Percentiles rank a stretch among this genome's conserved stretches.
Conservation (phyloP, 2,888 invertebrate genomes). For the Ctenicera cuprea region DNA sequence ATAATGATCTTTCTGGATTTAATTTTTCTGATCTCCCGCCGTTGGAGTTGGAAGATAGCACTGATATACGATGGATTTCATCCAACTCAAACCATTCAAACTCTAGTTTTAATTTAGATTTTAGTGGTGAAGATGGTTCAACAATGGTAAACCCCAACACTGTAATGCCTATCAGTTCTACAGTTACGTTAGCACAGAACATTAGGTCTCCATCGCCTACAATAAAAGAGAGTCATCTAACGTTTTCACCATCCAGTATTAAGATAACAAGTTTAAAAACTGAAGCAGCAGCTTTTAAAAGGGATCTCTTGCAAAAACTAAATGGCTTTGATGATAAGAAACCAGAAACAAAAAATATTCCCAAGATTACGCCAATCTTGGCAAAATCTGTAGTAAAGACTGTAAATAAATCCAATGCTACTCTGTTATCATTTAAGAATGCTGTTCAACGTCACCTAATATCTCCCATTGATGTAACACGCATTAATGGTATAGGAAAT, state of each 20-base stretch:
- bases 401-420: conserved; percentile 59
- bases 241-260: conserved; percentile 82
- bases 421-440: conserved; percentile 66
- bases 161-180: conserved; percentile 82
- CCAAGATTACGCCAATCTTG: conserved; percentile 68
- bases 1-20: conserved; percentile 79
- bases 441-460: conserved; percentile 62
- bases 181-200: conserved; percentile 74
- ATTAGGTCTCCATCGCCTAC: conserved; percentile 78
- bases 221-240: conserved; percentile 81
- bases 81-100: conserved; percentile 75
- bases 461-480: conserved; percentile 65
- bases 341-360: conserved; percentile 65
- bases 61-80: conserved; percentile 76
- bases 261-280: conserved; percentile 77
- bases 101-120: conserved; percentile 81
- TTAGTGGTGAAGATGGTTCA: conserved; percentile 80
- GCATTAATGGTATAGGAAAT: conserved; percentile 60
- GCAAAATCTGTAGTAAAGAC: conserved; percentile 68
- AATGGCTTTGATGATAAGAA: conserved; percentile 66
- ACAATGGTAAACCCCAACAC: conserved; percentile 94
- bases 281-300: conserved; percentile 77
- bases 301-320: conserved; percentile 79
- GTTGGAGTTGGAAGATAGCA: conserved; percentile 81
- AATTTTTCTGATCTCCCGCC: conserved; percentile 80